Evolutionary conservation across 2,797 vertebrate species (phyloP).

Genomic region (Gambusia yucatana): DNA sequence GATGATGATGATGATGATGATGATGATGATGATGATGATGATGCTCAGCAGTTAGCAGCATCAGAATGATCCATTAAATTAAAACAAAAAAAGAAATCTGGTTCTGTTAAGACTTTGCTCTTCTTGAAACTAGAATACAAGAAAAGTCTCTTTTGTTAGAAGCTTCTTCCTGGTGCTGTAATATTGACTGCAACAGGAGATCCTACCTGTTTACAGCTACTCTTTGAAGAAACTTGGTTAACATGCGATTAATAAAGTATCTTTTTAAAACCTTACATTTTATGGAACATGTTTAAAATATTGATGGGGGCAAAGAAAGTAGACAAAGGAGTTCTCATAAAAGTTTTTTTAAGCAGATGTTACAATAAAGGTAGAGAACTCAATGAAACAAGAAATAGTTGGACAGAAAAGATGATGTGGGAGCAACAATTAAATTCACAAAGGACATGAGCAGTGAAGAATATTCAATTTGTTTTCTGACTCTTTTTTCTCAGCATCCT

Average conservation of each 20-base stretch:
- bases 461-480: slow-evolving; percentile 50
- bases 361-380: slow-evolving; percentile 12
- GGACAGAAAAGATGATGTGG: slow-evolving; percentile 19
- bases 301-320: neutral
- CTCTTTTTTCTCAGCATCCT: slow-evolving; percentile 16
- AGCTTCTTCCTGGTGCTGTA: neutral
- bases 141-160: neutral
- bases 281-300: neutral
- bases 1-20: too few relatives aligned
- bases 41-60: neutral
- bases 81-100: neutral
- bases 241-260: neutral
- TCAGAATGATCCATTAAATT: neutral
- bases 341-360: slow-evolving; percentile 9
- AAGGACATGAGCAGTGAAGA: slow-evolving; percentile 24
- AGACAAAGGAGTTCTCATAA: neutral
- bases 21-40: too few relatives aligned
- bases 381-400: slow-evolving; percentile 13
- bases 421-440: slow-evolving; percentile 45
- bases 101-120: neutral
- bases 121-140: neutral
- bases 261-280: slow-evolving; percentile 3
- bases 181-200: neutral
- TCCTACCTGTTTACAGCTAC: neutral
- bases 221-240: neutral